phyloP scores from a whole-genome alignment of 2,888 invertebrate genomes.

The Scaptomyza tumidula region DNA sequence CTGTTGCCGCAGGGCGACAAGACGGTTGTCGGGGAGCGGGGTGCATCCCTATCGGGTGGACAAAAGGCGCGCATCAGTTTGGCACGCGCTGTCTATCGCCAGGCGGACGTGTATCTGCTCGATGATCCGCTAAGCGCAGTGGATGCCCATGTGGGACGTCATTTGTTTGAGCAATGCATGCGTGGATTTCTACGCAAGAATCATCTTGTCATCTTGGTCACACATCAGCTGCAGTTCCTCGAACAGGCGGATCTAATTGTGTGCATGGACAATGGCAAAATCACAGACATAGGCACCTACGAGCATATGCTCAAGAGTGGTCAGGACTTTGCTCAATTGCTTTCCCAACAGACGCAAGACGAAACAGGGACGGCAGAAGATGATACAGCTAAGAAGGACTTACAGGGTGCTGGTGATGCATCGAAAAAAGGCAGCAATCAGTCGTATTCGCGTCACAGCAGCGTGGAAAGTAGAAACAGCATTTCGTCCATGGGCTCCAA shows the following conservation, averaged over 20 bases:
- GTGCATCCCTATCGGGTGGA: slow-evolving; percentile 94
- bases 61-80: slow-evolving; percentile 95
- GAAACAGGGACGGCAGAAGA: slow-evolving; percentile 29
- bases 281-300: slow-evolving; percentile 87
- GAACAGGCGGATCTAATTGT: slow-evolving; percentile 87
- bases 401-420: slow-evolving; percentile 15
- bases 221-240: slow-evolving; percentile 93
- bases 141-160: slow-evolving; percentile 94
- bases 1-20: slow-evolving; percentile 87
- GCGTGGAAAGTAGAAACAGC: slow-evolving; percentile 79
- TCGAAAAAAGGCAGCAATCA: not conserved
- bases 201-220: slow-evolving; percentile 90
- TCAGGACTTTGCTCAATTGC: slow-evolving; percentile 90
- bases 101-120: slow-evolving; percentile 93
- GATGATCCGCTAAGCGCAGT: slow-evolving; percentile 97
- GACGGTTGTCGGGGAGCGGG: slow-evolving; percentile 91
- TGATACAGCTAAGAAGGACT: slow-evolving; percentile 19
- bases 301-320: slow-evolving; percentile 89
- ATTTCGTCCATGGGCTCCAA: slow-evolving; percentile 85
- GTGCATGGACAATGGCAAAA: slow-evolving; percentile 83
- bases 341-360: slow-evolving; percentile 85
- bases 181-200: slow-evolving; percentile 85
- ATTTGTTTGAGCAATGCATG: slow-evolving; percentile 90
- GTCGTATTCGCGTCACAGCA: slow-evolving; percentile 66
- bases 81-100: slow-evolving; percentile 93